Evolutionary conservation across 2,113 vertebrate genomes (phyloP), one percentile per base, ranked within the genome.

Genomic region (Penelope pileata): DNA sequence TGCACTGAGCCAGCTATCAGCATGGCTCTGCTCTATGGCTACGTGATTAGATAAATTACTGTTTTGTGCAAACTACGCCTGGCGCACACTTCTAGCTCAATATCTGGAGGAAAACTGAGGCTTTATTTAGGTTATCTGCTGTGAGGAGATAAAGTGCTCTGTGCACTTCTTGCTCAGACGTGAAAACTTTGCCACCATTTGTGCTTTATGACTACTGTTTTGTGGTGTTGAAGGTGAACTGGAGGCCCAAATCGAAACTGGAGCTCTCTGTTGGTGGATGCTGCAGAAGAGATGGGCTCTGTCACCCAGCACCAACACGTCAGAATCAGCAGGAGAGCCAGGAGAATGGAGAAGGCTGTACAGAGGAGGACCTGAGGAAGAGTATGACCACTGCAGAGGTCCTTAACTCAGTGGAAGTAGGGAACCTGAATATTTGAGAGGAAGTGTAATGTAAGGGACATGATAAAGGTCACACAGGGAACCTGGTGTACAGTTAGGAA

Each of bases 51-150:
- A 96, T 91, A 51, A 95, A 96, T 93, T 50, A 81, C 76, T 91
- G 73, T 3, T 80, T 83, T 40, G 38, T 78, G 82, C 59, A 80
- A 87, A 83, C 54, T 45, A 12, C 0, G 2, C 64, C 68, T 77
- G 68, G 62, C 1, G 2, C 70, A 83, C 74, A 12, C 51, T 42
- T 62, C 63, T 66, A 69, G 83, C 58, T 82, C 58, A 53, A 4
- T 60, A 79, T 68, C 75, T 94, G 43, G 34, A 63, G 82, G 56
- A 45, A 77, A 93, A 68, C 12, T 24, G 19, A 26, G 21, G 77
- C 27, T 94, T 91, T 67, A 40, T 85, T 95, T 43, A 63, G 54
- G 60, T 85, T 83, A 77, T 63, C 67, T 85, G 75, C 84, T 90
- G 58, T 2, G 10, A 91, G 72, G 34, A 91, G 34, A 94, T 67